phyloP scores from a whole-genome alignment of 2,797 vertebrate genomes.

The Stomatorhinus walkeri region DNA sequence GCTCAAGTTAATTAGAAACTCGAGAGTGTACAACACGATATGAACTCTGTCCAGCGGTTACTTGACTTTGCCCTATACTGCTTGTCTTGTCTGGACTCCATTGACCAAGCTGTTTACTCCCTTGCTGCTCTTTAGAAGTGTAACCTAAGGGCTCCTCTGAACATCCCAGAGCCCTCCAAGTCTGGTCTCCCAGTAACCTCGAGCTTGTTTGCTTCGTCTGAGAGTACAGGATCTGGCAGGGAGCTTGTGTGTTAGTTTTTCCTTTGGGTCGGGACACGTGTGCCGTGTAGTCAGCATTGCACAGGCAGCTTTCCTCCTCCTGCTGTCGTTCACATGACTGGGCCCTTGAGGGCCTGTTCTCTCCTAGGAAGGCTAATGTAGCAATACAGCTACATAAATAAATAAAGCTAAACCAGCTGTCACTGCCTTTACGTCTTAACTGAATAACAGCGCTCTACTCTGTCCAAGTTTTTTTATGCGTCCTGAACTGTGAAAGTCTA shows the following conservation, averaged over 20 bases:
- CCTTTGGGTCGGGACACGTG: background rate
- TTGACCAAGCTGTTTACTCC: background rate
- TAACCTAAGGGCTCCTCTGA: background rate
- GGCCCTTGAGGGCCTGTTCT: background rate
- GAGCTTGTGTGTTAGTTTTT: background rate
- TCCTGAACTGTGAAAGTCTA: background rate
- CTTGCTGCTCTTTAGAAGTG: background rate
- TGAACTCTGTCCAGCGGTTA: constrained; percentile 6
- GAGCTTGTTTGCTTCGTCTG: background rate
- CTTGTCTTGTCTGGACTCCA: background rate
- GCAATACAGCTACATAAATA: background rate
- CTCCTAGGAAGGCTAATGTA: background rate
- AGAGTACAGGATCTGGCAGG: background rate
- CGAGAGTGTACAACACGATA: background rate
- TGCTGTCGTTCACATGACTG: background rate
- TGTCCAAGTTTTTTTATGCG: background rate
- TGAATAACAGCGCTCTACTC: background rate
- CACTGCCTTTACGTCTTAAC: background rate
- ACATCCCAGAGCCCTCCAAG: background rate
- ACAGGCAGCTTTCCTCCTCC: background rate
- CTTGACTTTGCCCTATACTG: background rate
- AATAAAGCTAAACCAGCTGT: background rate
- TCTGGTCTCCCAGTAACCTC: background rate
- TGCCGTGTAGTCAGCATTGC: background rate
- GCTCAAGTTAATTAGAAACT: background rate